These are phyloP conservation scores for Melipona bicolor DNA, from an alignment of 2,888 invertebrate genomes.

Conservation along the genomic window DNA sequence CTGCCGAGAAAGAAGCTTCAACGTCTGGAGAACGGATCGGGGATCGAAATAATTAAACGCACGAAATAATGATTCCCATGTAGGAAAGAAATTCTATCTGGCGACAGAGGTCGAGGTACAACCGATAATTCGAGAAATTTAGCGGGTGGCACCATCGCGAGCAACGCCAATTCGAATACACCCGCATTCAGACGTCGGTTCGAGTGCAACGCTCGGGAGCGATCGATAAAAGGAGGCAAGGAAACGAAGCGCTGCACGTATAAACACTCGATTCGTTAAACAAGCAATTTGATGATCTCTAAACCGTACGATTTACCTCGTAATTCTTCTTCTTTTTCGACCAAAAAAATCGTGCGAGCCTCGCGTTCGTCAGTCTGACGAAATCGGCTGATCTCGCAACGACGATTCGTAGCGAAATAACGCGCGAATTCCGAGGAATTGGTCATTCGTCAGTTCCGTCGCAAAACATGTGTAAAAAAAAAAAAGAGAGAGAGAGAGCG, in stretches of 20 bases:
- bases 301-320: constrained; percentile 13
- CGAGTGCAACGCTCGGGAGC: constrained; percentile 36
- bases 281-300: constrained; percentile 41
- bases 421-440: not conserved
- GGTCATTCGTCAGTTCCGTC: not conserved
- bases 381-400: too few relatives aligned
- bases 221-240: constrained; percentile 46
- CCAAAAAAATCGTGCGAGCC: too few relatives aligned
- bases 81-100: too few relatives aligned
- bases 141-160: not conserved
- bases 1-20: not conserved
- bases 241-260: constrained; percentile 36
- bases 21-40: not conserved
- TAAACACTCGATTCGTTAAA: constrained; percentile 36
- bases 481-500: too few relatives aligned
- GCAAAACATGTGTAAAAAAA: not conserved
- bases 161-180: constrained; percentile 31
- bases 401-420: too few relatives aligned
- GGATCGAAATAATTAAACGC: not conserved
- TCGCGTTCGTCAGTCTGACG: too few relatives aligned
- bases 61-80: not conserved
- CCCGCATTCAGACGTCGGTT: constrained; percentile 12
- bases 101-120: too few relatives aligned
- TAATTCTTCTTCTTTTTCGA: not conserved
- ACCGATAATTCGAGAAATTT: not conserved